Evolutionary conservation across 1,140 invertebrate genomes (phyloP), one percentile per base, ranked within the genome.

Genomic region (Charaxes varanes): DNA sequence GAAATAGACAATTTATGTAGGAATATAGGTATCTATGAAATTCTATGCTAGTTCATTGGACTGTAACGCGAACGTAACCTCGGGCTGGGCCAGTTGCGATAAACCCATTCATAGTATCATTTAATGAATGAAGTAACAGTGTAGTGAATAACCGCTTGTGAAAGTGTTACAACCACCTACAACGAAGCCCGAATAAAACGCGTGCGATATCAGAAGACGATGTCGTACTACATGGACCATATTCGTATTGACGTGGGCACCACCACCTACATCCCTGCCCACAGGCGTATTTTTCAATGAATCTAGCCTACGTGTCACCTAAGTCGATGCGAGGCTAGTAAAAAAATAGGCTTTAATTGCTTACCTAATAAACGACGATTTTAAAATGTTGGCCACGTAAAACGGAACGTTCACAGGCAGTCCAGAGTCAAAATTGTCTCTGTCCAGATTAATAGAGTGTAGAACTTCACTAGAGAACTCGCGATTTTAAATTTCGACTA

Each of bases 281-380:
- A 78, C 73, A 62, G 51, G 45, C 52, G 53, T 70, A 69, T 66
- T 70, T 71, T 73, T 74, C 59, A 68, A 63, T 66, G 56, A 54
- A 58, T 53, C 57, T 71, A 68, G 61, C 69, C 66, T 73, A 77
- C 76, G 66, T 73, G 66, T 67, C 71, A 67, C 64, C 37, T 52
- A 50, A 35, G 41, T 57, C 54, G 52, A 52, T n/a, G n/a, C n/a
- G n/a, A n/a, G n/a, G n/a, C n/a, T n/a, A n/a, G n/a, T 48, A 50
- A 54, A 50, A 58, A 53, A 56, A 60, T 61, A 48, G 44, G 54
- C 68, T 58, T 60, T 70, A 61, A 58, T 68, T 59, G 62, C 74
- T 68, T 53, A 79, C 71, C 69, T 67, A 64, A 61, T 62, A 68
- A 50, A 59, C 44, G n/a, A 11, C n/a, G 10, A 18, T n/a, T n/a